Evolutionary conservation across 2,888 invertebrate species (phyloP).

Genomic region (Eupithecia pulchellata): DNA sequence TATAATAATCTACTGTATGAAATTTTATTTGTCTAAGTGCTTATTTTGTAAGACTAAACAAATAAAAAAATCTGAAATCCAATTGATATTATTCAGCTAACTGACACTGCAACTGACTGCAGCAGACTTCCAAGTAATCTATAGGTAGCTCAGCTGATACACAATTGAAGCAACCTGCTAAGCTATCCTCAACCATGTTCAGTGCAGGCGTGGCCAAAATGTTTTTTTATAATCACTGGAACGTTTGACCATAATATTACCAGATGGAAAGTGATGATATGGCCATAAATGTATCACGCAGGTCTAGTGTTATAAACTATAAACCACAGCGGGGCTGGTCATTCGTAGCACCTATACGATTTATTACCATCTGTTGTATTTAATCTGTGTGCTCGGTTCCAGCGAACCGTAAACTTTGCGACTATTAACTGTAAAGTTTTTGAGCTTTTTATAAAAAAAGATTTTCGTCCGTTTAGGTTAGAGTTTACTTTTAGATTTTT

Average conservation of each 20-base stretch:
- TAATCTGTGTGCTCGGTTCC: constrained; percentile 34
- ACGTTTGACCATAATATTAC: neutral
- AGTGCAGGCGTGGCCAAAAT: no score
- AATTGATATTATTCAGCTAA: no score
- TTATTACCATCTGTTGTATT: constrained; percentile 29
- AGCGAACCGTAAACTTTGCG: constrained; percentile 53
- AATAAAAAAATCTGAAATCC: no score
- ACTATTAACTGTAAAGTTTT: constrained; percentile 55
- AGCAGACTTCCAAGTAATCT: no score
- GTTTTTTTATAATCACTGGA: no score
- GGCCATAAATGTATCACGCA: neutral
- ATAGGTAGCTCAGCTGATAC: no score
- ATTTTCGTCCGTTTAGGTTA: neutral
- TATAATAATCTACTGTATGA: no score
- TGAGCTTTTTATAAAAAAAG: constrained; percentile 35
- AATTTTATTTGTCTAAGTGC: no score
- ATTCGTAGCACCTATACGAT: constrained; percentile 32
- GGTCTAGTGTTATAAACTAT: neutral
- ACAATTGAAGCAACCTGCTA: no score
- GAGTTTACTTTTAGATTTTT: neutral
- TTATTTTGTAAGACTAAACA: no score
- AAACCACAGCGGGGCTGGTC: constrained; percentile 19
- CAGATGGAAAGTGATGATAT: neutral
- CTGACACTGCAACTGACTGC: no score
- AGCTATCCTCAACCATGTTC: no score